Evolutionary conservation across 2,113 vertebrate genomes (phyloP), one percentile per base, ranked within the genome.

Genomic region (Podarcis muralis): DNA sequence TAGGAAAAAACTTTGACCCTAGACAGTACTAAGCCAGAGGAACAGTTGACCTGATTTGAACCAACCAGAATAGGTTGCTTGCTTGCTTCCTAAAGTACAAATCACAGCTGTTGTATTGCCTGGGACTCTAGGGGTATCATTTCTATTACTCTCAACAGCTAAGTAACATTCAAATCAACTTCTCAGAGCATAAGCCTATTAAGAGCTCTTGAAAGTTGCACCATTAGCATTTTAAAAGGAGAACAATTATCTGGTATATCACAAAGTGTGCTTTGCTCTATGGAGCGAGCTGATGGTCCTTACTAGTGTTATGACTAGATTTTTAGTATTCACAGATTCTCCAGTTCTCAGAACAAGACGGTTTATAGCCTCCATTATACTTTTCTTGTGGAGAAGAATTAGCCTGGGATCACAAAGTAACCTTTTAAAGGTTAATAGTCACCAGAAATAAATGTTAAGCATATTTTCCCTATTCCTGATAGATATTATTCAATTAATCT

Each of bases 381-480:
- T 37, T 83, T 68, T 84, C 59, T 53, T 69, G 23, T 69, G 22
- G 4, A 83, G 81, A 69, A 83, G 59, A 88, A 88, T 83, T 77
- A 77, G 62, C 37, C 11, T 48, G 85, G 75, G 75, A 86, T 86
- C 75, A 83, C 80, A 88, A 35, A 83, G 23, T 77, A 88, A 83
- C 72, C 87, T 88, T 77, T 77, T 48, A 78, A 84, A 88, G 32
- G 87, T 77, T 83, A 88, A 83, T 88, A 53, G 72, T 84, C 40
- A 68, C 62, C 43, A 88, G 40, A 88, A 78, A 83, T 88, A 77
- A 88, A 88, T 69, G 81, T 68, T 88, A 77, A 77, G 65, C 30
- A 57, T 88, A 66, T 68, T 88, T 78, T 72, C 62, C 76, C 72
- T 68, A 43, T 88, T 88, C 37, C 37, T 76, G 81, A 83, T 83